Evolutionary conservation across 2,888 invertebrate genomes (phyloP).

Genomic region (Lapara coniferarum): DNA sequence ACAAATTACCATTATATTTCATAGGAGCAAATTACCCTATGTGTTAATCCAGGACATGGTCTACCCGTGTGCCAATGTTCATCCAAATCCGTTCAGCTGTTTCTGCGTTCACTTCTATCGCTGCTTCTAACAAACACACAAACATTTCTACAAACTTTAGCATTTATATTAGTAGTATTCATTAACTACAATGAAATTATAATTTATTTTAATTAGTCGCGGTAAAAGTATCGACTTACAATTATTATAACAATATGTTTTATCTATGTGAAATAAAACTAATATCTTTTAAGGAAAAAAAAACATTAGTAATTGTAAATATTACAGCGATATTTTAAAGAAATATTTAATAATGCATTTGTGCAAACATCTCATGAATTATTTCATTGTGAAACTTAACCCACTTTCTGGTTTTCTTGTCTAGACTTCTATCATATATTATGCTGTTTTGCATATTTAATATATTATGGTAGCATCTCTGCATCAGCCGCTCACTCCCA

Average conservation of each 20-base stretch:
- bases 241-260: too few species aligned
- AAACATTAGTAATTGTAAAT: neutral
- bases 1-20: too few species aligned
- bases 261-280: neutral
- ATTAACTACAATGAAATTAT: too few species aligned
- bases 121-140: too few species aligned
- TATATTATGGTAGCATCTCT: neutral
- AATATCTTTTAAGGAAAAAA: neutral
- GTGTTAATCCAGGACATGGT: too few species aligned
- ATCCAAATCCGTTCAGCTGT: too few species aligned
- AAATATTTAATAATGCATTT: constrained; percentile 2
- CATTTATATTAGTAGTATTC: too few species aligned
- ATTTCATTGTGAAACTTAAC: neutral
- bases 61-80: too few species aligned
- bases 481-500: neutral
- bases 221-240: neutral
- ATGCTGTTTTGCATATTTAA: neutral
- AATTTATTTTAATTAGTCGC: too few species aligned
- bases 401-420: neutral
- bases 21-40: too few species aligned
- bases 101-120: too few species aligned
- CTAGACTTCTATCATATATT: neutral
- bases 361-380: neutral
- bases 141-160: too few species aligned
- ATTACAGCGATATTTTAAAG: neutral